Conservation (phyloP, 1,140 invertebrate species). For the Bombus terrestris region DNA sequence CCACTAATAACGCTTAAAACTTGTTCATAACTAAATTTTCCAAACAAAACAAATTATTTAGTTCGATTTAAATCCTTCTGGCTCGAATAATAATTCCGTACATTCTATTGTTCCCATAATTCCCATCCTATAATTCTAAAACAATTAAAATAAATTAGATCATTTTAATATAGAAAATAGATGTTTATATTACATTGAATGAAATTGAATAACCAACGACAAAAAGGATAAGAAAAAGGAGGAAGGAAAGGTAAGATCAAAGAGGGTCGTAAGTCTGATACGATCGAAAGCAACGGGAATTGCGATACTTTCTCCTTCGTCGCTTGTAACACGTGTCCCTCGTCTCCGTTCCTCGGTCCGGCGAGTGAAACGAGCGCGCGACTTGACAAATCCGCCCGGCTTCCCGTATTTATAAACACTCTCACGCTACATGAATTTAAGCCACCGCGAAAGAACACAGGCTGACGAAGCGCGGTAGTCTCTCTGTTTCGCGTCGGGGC, state of each 20-base stretch:
- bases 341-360: conserved; percentile 37
- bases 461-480: conserved; percentile 47
- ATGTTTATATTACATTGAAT: background rate
- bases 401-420: conserved; percentile 80
- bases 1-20: background rate
- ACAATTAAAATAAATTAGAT: background rate
- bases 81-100: too few species aligned
- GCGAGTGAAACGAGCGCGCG: conserved; percentile 57
- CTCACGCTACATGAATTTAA: conserved; percentile 77
- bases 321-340: conserved; percentile 62
- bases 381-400: conserved; percentile 76
- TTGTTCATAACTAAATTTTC: too few species aligned
- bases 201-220: background rate
- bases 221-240: background rate
- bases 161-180: background rate
- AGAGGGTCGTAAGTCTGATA: conserved; percentile 5
- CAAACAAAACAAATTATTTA: too few species aligned
- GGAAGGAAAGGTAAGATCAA: conserved; percentile 7
- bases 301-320: conserved; percentile 62
- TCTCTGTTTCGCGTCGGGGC: conserved; percentile 36
- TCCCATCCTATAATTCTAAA: background rate
- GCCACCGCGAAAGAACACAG: conserved; percentile 60
- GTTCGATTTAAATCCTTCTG: background rate
- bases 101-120: too few species aligned
- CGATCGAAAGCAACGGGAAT: conserved; percentile 28